phyloP scores from a whole-genome alignment of 2,888 invertebrate species.

The Oligia latruncula region DNA sequence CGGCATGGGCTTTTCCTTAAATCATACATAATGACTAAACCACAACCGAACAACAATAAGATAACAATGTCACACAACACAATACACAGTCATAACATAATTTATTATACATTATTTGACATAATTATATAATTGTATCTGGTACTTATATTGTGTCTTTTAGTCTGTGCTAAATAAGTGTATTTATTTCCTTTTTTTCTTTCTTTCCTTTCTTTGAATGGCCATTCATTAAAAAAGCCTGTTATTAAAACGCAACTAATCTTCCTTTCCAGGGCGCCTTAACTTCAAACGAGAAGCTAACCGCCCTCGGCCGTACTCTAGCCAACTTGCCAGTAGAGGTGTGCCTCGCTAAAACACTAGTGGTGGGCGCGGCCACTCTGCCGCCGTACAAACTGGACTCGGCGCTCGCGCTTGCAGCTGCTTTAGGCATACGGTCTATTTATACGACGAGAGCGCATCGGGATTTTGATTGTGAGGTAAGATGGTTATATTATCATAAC shows the following conservation, averaged over 20 bases:
- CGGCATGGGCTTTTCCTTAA: no score
- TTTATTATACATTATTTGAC: no score
- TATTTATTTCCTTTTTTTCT: no score
- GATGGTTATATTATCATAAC: conserved; percentile 13
- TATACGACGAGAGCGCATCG: conserved; percentile 97
- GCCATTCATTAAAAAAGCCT: no score
- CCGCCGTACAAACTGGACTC: conserved; percentile 93
- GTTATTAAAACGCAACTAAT: neutral
- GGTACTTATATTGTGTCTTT: no score
- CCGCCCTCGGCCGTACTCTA: conserved; percentile 95
- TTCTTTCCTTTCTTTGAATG: no score
- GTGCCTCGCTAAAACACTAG: conserved; percentile 98
- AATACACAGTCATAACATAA: no score
- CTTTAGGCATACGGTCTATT: conserved; percentile 97
- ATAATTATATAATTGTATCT: no score
- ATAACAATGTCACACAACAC: no score
- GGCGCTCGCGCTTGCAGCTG: conserved; percentile 96
- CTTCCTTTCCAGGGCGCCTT: conserved; percentile 92
- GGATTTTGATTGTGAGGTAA: conserved; percentile 95
- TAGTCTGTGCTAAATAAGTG: no score
- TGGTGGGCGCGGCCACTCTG: conserved; percentile 96
- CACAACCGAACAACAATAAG: no score
- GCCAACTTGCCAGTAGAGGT: conserved; percentile 98
- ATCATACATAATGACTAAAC: no score
- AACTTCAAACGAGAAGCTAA: conserved; percentile 94